These are phyloP conservation scores for Acanthopleura granulata DNA, from an alignment of 2,888 invertebrate species.

Conservation along the genomic window DNA sequence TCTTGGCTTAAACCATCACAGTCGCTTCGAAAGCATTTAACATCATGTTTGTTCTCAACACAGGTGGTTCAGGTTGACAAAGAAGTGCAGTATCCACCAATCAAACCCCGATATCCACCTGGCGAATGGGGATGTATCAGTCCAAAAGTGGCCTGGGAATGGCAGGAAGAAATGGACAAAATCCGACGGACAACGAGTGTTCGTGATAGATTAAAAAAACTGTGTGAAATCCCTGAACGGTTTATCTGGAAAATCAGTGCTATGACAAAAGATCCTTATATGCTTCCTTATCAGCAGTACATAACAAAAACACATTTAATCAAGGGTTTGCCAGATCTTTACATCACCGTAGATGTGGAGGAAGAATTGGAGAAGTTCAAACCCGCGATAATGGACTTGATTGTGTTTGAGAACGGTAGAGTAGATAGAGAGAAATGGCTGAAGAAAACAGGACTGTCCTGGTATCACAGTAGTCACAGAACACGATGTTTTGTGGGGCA, in stretches of 20 bases:
- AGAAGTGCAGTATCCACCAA: slow-evolving; percentile 52
- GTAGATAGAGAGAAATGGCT: not conserved
- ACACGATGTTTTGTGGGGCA: not conserved
- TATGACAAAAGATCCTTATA: not conserved
- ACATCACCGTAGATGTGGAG: slow-evolving; percentile 70
- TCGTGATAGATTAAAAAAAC: slow-evolving; percentile 26
- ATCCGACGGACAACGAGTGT: slow-evolving; percentile 34
- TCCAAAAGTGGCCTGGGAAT: slow-evolving; percentile 51
- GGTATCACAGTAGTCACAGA: not conserved
- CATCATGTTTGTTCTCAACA: not conserved
- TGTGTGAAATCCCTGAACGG: not conserved
- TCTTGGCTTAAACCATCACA: not conserved
- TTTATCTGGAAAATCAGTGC: not conserved
- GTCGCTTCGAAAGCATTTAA: not conserved
- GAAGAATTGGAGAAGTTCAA: slow-evolving; percentile 70
- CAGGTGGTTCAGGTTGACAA: slow-evolving; percentile 24
- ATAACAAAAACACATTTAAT: slow-evolving; percentile 84
- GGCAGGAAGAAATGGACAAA: slow-evolving; percentile 43
- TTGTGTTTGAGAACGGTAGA: slow-evolving; percentile 61
- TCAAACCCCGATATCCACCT: slow-evolving; percentile 60
- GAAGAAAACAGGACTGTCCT: not conserved
- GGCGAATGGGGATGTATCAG: slow-evolving; percentile 59
- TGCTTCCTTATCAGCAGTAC: slow-evolving; percentile 75
- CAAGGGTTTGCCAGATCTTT: slow-evolving; percentile 75
- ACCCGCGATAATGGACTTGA: slow-evolving; percentile 76